A percentile compares a stretch with the other conserved stretches of the same genome.
Evolutionary conservation across 2,797 vertebrate species (phyloP).

Genomic region (Ataeniobius toweri): DNA sequence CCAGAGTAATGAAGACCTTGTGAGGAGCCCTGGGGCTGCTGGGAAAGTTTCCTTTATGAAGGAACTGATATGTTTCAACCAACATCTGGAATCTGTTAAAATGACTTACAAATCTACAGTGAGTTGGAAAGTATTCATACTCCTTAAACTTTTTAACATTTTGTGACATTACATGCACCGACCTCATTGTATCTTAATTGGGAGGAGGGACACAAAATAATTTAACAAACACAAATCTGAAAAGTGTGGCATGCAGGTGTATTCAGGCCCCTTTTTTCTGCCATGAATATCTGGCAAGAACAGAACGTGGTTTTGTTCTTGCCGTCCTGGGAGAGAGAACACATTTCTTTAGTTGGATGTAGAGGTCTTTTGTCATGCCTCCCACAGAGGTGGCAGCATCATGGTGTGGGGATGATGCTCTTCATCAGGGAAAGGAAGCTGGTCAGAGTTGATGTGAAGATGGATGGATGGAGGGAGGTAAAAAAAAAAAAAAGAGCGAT

Average conservation of each 20-base stretch:
- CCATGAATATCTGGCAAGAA: no score
- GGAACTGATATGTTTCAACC: constrained; percentile 1
- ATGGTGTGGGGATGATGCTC: no score
- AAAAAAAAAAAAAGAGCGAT: no score
- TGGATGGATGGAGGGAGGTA: no score
- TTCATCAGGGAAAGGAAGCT: no score
- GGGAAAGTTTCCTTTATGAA: constrained; percentile 17
- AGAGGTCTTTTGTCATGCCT: no score
- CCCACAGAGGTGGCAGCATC: no score
- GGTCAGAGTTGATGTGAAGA: no score
- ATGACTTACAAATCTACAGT: neutral
- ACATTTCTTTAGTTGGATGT: no score
- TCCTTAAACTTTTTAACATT: neutral
- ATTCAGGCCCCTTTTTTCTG: neutral
- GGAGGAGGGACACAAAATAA: neutral
- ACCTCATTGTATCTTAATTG: neutral
- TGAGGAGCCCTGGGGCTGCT: neutral
- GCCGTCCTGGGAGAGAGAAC: no score
- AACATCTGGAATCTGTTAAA: constrained; percentile 5
- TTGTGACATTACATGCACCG: neutral
- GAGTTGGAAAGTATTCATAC: neutral
- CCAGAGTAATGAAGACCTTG: constrained; percentile 23
- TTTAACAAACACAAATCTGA: neutral
- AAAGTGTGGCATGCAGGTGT: neutral
- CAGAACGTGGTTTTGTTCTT: no score